These are phyloP conservation scores for Drosophila mauritiana DNA, from an alignment of 1,140 invertebrate species.

Conservation along the genomic window DNA sequence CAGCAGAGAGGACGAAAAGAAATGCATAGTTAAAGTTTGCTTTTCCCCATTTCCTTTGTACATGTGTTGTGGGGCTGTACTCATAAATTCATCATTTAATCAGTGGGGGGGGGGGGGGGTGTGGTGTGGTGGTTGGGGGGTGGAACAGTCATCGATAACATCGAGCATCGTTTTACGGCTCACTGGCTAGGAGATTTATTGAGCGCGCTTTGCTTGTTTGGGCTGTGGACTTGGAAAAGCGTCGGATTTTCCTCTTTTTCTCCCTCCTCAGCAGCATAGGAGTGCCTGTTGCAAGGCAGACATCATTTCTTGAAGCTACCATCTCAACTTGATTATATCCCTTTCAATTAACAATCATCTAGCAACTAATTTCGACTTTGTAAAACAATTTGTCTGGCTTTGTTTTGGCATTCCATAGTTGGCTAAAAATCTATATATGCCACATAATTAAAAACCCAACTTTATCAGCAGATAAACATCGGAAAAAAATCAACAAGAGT, in stretches of 20 bases:
- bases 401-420: constrained; percentile 37
- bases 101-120: no score
- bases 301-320: not conserved
- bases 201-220: constrained; percentile 39
- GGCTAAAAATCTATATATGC: constrained; percentile 43
- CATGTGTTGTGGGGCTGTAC: constrained; percentile 17
- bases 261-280: not conserved
- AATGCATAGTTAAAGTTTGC: constrained; percentile 65
- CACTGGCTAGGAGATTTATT: constrained; percentile 70
- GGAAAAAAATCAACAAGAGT: constrained; percentile 12
- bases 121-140: not conserved
- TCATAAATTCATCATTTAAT: constrained; percentile 78
- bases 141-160: constrained; percentile 42
- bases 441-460: constrained; percentile 76
- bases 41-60: constrained; percentile 22
- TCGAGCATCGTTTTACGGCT: constrained; percentile 67
- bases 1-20: constrained; percentile 24
- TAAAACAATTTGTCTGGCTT: constrained; percentile 34
- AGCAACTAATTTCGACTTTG: constrained; percentile 14
- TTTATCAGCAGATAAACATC: constrained; percentile 66
- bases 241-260: not conserved
- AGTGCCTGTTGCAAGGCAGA: constrained; percentile 17
- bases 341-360: constrained; percentile 4
- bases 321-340: constrained; percentile 1
- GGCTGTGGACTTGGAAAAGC: constrained; percentile 29